These are phyloP conservation scores for Cynopterus brachyotis DNA, from an alignment of 2,113 vertebrate genomes.

Conservation along the genomic window DNA sequence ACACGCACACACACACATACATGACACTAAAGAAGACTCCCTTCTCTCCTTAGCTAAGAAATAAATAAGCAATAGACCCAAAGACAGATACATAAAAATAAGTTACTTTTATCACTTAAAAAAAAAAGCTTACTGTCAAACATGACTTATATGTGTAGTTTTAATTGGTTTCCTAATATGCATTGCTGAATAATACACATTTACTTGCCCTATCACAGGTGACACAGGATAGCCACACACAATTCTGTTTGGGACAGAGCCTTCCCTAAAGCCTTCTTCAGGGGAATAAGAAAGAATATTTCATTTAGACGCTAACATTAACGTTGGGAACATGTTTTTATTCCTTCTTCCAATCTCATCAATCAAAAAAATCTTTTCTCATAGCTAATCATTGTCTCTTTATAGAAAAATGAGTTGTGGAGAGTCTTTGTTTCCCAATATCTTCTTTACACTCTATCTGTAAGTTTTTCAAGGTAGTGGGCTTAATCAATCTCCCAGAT, in stretches of 20 bases:
- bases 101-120: neutral
- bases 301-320: neutral
- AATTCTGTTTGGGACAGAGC: neutral
- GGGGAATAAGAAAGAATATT: neutral
- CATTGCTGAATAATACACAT: neutral
- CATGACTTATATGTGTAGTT: neutral
- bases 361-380: neutral
- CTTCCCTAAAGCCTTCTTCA: neutral
- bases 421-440: neutral
- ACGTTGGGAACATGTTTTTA: neutral
- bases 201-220: neutral
- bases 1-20: neutral
- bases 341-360: neutral
- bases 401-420: neutral
- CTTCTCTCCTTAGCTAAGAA: neutral
- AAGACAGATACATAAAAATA: neutral
- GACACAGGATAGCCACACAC: neutral
- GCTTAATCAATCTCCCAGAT: neutral
- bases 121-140: neutral
- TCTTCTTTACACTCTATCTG: neutral
- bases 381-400: neutral
- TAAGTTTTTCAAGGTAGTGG: neutral
- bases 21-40: neutral
- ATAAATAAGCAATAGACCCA: neutral
- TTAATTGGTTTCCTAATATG: neutral